Percentiles rank a stretch among this genome's conserved stretches.
Conservation (phyloP, 2,888 invertebrate species). For the Frankliniella fusca region DNA sequence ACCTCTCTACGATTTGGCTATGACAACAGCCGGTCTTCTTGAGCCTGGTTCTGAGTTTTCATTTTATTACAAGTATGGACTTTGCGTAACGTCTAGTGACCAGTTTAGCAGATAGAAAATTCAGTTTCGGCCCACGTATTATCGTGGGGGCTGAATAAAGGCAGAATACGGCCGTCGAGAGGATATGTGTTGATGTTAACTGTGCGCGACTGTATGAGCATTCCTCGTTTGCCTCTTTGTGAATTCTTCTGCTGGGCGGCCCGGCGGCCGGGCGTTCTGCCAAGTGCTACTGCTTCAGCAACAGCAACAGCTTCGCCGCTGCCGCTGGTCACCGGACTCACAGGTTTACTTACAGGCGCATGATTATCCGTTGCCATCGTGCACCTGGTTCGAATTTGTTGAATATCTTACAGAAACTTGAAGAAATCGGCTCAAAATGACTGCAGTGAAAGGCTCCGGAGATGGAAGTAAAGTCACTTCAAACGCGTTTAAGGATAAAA, state of each 20-base stretch:
- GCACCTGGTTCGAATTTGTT: background rate
- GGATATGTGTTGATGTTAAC: too few species aligned
- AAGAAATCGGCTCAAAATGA: slow-evolving; percentile 45
- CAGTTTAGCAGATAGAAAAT: too few species aligned
- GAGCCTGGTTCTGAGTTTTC: too few species aligned
- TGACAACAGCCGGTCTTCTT: background rate
- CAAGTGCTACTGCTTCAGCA: background rate
- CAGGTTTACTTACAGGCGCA: background rate
- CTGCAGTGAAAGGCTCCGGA: slow-evolving; percentile 48
- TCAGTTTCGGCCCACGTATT: too few species aligned
- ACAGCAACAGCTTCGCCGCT: slow-evolving; percentile 1
- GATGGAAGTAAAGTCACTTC: slow-evolving; percentile 46
- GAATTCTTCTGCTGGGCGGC: too few species aligned
- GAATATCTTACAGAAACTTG: background rate
- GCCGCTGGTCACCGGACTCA: background rate
- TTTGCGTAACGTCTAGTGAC: too few species aligned
- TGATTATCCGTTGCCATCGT: slow-evolving; percentile 8
- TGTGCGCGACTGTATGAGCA: background rate
- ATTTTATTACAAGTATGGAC: too few species aligned
- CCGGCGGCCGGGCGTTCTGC: too few species aligned
- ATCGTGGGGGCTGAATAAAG: too few species aligned
- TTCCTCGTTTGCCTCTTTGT: too few species aligned
- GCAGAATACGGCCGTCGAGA: too few species aligned
- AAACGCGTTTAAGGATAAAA: slow-evolving; percentile 78
- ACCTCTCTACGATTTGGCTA: background rate